Evolutionary conservation across 2,797 vertebrate species (phyloP), one percentile per base, ranked within the genome.

Genomic region (Pampus argenteus): DNA sequence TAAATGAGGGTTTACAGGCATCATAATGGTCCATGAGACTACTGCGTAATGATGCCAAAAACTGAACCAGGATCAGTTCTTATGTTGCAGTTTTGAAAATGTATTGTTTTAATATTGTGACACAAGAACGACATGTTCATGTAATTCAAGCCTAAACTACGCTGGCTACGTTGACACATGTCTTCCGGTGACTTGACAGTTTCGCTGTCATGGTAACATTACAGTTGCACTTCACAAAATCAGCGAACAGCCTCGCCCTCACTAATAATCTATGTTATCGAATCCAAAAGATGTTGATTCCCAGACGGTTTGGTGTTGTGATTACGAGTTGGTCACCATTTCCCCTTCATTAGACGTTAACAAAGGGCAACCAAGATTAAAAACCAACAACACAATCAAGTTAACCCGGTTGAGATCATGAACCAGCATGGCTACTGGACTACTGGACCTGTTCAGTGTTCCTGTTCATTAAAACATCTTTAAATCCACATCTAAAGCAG

Each of bases 1-100:
- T 70, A 67, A 67, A 42, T 50, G 7, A 71, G 50, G 42, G 14
- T 48, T 62, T 36, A 49, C 22, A 66, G 40, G 73, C 64, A 28
- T 3, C 1, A 25, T 63, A 44, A 58, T 36, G 6, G 20, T 54
- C 40, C 31, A 8, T 1, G 18, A 56, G 7, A 28, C 26, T 54
- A 23, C n/a, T 48, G n/a, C 11, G 29, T 23, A 3, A 28, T 14
- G 17, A 42, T 1, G 28, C 26, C 56, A 68, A 50, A 79, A 45
- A 44, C 7, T 15, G 3, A 55, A 47, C 48, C 8, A 3, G 6
- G 38, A 11, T 50, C 25, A 60, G 20, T 15, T 10, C 8, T 38
- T 26, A 7, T 64, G 34, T 36, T 36, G 7, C 34, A 36, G 5
- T 36, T 36, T 10, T 31, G 29, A 31, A 31, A 8, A 36, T 9